These are phyloP conservation scores for Melolontha melolontha DNA, from an alignment of 2,888 invertebrate genomes.

Conservation along the genomic window DNA sequence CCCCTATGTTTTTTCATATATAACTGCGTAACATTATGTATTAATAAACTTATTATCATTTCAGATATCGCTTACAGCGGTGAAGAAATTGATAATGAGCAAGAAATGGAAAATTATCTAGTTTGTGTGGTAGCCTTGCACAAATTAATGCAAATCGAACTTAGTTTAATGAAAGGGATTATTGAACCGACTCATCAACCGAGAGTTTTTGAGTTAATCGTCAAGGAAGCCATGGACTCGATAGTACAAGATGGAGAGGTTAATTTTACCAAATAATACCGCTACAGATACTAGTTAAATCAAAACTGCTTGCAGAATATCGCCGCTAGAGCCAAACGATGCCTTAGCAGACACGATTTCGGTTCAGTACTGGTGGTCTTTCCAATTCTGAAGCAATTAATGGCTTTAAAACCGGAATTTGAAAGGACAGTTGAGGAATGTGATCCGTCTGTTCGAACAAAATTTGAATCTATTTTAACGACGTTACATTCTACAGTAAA, in stretches of 20 bases:
- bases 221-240: slow-evolving; percentile 85
- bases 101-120: slow-evolving; percentile 87
- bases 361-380: slow-evolving; percentile 84
- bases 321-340: slow-evolving; percentile 79
- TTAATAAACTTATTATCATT: slow-evolving; percentile 22
- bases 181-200: slow-evolving; percentile 85
- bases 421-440: slow-evolving; percentile 82
- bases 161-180: slow-evolving; percentile 84
- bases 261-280: not conserved
- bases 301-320: slow-evolving; percentile 70
- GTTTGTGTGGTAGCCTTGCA: slow-evolving; percentile 85
- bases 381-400: slow-evolving; percentile 83
- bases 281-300: not conserved
- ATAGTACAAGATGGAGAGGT: slow-evolving; percentile 90
- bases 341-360: slow-evolving; percentile 83
- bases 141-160: slow-evolving; percentile 89
- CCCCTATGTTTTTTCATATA: too few relatives aligned
- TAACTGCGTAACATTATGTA: too few relatives aligned
- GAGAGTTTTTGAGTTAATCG: slow-evolving; percentile 85
- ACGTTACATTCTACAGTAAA: slow-evolving; percentile 81
- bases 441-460: slow-evolving; percentile 75
- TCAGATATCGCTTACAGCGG: slow-evolving; percentile 62
- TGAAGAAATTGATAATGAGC: slow-evolving; percentile 77
- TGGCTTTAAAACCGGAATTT: slow-evolving; percentile 82
- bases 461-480: slow-evolving; percentile 79